Evolutionary conservation across 2,113 vertebrate genomes (phyloP), one percentile per base, ranked within the genome.

Genomic region (Anoura caudifer): DNA sequence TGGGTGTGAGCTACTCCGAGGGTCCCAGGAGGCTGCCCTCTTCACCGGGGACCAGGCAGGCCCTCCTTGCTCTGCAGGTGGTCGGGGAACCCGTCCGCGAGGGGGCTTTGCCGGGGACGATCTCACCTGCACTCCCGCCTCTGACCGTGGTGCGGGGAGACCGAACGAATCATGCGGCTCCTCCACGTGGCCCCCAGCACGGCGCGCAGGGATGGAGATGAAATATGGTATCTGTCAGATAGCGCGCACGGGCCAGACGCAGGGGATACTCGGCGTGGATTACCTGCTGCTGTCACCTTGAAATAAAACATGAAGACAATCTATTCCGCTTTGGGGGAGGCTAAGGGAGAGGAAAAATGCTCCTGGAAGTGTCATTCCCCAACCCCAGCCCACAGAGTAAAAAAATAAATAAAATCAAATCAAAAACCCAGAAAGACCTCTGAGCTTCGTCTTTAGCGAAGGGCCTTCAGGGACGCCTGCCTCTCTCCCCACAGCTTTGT

Each of bases 371-470:
- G 4, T 3, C 31, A 33, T 47, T 28, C 26, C 17, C 41, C 20
- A 73, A 22, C 43, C n/a, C 43, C n/a, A 20, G 5, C 1, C 3
- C 38, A 15, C 24, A 15, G 31, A 7, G 24, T 4, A 33, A 20
- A 72, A 6, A 7, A 33, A 41, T 41, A 26, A 20, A 54, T 3
- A 26, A 59, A 61, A 17, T 1, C 22, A 54, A 33, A 75, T 22
- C 43, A 24, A 28, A 31, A 24, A 59, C 7, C 54, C 41, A 28
- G 69, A 16, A 63, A 28, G 3, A 12, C 70, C 59, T 4, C 67
- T 8, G 11, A 12, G 16, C 24, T 17, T 8, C 0, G 20, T 5
- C 19, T 24, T 33, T 0, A 17, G 4, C 28, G 14, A 33, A 36
- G 28, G 3, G 0, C 7, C 76, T 12, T 31, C 7, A 2, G 16